Base-by-base conservation (phyloP, 2,113 vertebrate genomes). In the Podilymbus podiceps region DNA sequence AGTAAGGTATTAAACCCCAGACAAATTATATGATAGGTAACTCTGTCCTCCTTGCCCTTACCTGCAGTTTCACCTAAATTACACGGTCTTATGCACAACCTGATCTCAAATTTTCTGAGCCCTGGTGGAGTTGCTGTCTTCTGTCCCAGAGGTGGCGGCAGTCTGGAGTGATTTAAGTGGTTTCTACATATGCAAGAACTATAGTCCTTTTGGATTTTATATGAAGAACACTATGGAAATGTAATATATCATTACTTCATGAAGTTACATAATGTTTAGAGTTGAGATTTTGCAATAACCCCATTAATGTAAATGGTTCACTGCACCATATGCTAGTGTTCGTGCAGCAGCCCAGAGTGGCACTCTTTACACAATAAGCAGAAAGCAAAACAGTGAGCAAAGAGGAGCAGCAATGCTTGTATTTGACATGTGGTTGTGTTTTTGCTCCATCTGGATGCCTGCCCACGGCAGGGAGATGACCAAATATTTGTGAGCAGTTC, bases 81-180 rank as follows among this genome's bases (percentile, higher is more conserved):
- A 59, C 30, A n/a, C 4, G 25, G 62, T 42, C 24, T 72, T 31
- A 50, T 5, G 22, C 2, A 3, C 28, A 58, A 56, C 28, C 44
- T 72, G 59, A 64, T 84, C 35, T 74, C 64, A 93, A 90, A 24
- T 44, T 74, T 71, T 52, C 64, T 87, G 56, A 90, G 60, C 49
- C 13, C 13, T 53, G 80, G 13, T 91, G 74, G 68, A 85, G 40
- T 49, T 78, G 73, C 49, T 58, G 14, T 40, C 5, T 68, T 92
- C 62, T 93, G 60, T 77, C 63, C 78, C 78, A 74, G 88, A 88
- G 91, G 33, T 85, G 90, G 85, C 85, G 90, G 93, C 76, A 93
- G 64, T 80, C 68, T 63, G 73, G 73, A 90, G 62, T 18, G 9
- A 77, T 33, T 78, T 60, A 60, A 90, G 10, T 73, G 53, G 82